Conservation (phyloP, 1,140 invertebrate genomes). For the Lordiphosa mommai region DNA sequence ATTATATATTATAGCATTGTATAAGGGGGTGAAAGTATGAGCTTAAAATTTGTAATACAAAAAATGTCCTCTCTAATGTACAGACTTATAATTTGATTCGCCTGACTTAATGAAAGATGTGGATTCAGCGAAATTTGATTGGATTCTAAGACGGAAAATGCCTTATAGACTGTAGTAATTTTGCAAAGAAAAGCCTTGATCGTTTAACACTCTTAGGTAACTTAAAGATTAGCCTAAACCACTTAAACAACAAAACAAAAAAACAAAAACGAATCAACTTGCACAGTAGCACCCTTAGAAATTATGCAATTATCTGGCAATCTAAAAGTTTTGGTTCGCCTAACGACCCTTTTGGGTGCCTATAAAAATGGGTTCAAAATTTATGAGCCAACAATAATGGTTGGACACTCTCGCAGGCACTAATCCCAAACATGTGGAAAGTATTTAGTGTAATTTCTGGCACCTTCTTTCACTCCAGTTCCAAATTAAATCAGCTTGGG, state of each 20-base stretch:
- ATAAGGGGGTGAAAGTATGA: too few relatives aligned
- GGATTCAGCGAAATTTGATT: too few relatives aligned
- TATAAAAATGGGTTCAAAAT: constrained; percentile 53
- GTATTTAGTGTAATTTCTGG: constrained; percentile 40
- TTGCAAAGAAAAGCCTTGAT: too few relatives aligned
- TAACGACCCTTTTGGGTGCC: constrained; percentile 41
- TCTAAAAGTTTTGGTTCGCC: constrained; percentile 50
- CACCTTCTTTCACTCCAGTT: constrained; percentile 43
- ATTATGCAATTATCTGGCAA: constrained; percentile 46
- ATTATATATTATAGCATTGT: too few relatives aligned
- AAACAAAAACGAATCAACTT: neutral
- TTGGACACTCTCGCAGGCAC: neutral
- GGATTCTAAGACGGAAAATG: too few relatives aligned
- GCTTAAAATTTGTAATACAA: too few relatives aligned
- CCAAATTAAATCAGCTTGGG: constrained; percentile 63
- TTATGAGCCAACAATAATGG: constrained; percentile 66
- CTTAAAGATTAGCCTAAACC: neutral
- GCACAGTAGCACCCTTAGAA: neutral
- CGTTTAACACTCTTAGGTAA: too few relatives aligned
- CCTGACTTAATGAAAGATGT: too few relatives aligned
- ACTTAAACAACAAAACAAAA: neutral
- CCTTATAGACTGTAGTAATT: too few relatives aligned
- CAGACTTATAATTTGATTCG: too few relatives aligned
- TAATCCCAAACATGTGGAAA: constrained; percentile 34
- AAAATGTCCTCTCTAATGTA: too few relatives aligned